These are phyloP conservation scores for Hirtodrosophila duncani DNA, from an alignment of 2,888 invertebrate species.

Conservation along the genomic window DNA sequence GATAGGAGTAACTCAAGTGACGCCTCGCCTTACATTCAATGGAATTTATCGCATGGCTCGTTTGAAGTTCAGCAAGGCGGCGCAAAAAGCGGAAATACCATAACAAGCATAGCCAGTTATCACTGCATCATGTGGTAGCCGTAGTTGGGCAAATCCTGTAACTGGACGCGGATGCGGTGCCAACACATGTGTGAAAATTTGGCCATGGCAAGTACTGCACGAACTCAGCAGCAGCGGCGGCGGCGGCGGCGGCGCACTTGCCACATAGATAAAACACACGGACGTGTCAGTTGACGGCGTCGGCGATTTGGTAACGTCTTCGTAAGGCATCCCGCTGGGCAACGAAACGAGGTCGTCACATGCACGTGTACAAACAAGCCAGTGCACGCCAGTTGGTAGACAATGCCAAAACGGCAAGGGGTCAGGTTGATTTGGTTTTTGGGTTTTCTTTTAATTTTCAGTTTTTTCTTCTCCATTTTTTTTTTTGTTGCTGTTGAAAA, in stretches of 20 bases:
- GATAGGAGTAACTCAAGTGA: constrained; percentile 26
- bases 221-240: too few species aligned
- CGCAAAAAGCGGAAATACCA: constrained; percentile 54
- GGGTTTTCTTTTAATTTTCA: constrained; percentile 27
- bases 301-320: constrained; percentile 41
- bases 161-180: constrained; percentile 49
- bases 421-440: constrained; percentile 61
- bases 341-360: constrained; percentile 63
- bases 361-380: constrained; percentile 63
- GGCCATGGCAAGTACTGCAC: constrained; percentile 45
- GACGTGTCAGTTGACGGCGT: constrained; percentile 48
- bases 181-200: constrained; percentile 58
- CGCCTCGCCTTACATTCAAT: constrained; percentile 49
- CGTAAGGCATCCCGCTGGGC: constrained; percentile 51
- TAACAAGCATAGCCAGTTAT: constrained; percentile 42
- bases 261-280: constrained; percentile 22
- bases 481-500: constrained; percentile 19
- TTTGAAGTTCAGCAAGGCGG: constrained; percentile 53
- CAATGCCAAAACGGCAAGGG: constrained; percentile 47
- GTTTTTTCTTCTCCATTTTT: constrained; percentile 15
- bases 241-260: constrained; percentile 32
- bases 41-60: constrained; percentile 58
- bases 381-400: constrained; percentile 20
- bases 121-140: constrained; percentile 23
- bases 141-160: constrained; percentile 32